A percentile compares a stretch with the other conserved stretches of the same genome.
Conservation (phyloP, 23 tunicate species). For the Styela plicata region DNA sequence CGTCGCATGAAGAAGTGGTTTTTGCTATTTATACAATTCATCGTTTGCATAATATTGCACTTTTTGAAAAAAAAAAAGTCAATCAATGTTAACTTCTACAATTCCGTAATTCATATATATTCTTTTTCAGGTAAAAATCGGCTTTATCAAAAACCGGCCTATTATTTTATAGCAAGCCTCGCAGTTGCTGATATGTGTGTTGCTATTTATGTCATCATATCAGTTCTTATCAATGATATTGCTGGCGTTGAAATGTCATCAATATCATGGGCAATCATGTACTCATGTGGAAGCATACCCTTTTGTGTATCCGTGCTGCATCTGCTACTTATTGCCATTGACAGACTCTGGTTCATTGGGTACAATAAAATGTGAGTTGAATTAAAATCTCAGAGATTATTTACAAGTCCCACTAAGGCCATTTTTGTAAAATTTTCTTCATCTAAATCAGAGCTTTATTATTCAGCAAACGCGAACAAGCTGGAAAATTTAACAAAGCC, state of each 20-base stretch:
- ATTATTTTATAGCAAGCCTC: slow-evolving; percentile 50
- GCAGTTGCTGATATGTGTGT: slow-evolving; percentile 49
- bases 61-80: too few species aligned
- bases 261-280: slow-evolving; percentile 46
- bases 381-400: neutral
- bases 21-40: too few species aligned
- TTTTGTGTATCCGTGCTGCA: slow-evolving; percentile 62
- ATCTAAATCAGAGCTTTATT: too few species aligned
- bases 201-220: slow-evolving; percentile 15
- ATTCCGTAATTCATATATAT: too few species aligned
- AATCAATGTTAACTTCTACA: too few species aligned
- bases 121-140: slow-evolving; percentile 33
- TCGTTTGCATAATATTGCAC: too few species aligned
- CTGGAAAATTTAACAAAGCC: too few species aligned
- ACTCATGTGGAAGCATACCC: slow-evolving; percentile 57
- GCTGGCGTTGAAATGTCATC: slow-evolving; percentile 45
- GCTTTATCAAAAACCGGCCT: slow-evolving; percentile 62
- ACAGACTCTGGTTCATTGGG: slow-evolving; percentile 63
- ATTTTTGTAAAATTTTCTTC: too few species aligned
- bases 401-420: neutral
- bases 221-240: slow-evolving; percentile 5
- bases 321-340: slow-evolving; percentile 64
- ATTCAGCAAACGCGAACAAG: too few species aligned
- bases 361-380: slow-evolving; percentile 58
- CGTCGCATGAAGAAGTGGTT: too few species aligned